Base-by-base conservation (phyloP, 2,888 invertebrate genomes). In the Hypena proboscidalis region DNA sequence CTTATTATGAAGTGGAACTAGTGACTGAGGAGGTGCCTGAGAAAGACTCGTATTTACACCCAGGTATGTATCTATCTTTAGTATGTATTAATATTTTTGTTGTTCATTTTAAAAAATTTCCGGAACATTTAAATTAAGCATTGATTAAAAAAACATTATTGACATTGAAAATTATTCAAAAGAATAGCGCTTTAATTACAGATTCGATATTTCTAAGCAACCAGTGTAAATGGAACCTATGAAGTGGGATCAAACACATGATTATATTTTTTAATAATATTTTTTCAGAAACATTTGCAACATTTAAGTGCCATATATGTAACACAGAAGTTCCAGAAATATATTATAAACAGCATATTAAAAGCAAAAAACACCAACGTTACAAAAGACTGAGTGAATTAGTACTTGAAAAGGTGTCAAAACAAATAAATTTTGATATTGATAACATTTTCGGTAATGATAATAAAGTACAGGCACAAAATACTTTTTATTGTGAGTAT, bases 301-400 rank as follows among this genome's bases (percentile, higher is more conserved):
- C 47, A 1, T 57, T 54, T 4, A 39, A 2, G 0, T 77, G 77
- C 34, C 52, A 74, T 23, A 69, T 80, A 9, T 81, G 80, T 21
- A 60, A 75, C 10, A 44, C 60, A 5, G 19, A 64, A 5, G 68
- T 80, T 0, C 80, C 80, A 0, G 40, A 42, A 26, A 23, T 43
- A 5, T 72, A 58, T 43, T 23, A 45, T 4, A 45, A 49, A 13
- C 50, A 67, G 22, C 80, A 80, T 8, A 53, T 47, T 1, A 31
- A 60, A 2, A 68, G 74, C 17, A 8, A 26, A 1, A 71, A 62
- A 49, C 80, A 80, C 31, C 47, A 58, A 15, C 58, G 43, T 4
- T 60, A 41, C 3, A 26, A 50, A 4, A 58, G 62, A 39, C 71
- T 80, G 29, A 49, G 54, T 6, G 51, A 74, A 4, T 45, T 53